A percentile compares a stretch with the other conserved stretches of the same genome.
Conservation (phyloP, 2,113 vertebrate genomes). For the Hyaena hyaena region DNA sequence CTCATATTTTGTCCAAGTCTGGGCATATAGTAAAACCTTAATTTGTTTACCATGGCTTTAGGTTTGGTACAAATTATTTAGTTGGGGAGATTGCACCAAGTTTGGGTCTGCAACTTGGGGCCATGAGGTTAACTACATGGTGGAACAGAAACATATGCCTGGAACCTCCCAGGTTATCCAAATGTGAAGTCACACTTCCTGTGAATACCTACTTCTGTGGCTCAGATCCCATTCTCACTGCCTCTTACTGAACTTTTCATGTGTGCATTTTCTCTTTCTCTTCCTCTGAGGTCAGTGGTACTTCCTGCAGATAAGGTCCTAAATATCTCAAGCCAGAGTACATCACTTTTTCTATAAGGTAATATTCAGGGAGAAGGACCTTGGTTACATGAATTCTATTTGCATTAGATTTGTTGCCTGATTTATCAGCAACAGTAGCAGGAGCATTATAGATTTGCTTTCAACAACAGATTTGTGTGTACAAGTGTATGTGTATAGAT, state of each 20-base stretch:
- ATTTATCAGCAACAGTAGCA: background rate
- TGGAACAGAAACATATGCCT: background rate
- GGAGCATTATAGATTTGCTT: background rate
- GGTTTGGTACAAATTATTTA: background rate
- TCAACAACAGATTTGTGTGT: background rate
- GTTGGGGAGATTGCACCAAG: background rate
- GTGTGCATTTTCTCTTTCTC: background rate
- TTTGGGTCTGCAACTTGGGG: background rate
- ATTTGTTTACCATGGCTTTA: slow-evolving; percentile 5
- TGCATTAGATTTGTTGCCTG: background rate
- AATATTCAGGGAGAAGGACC: background rate
- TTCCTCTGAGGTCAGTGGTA: background rate
- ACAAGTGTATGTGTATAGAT: background rate
- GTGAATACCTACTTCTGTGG: background rate
- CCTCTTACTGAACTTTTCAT: background rate
- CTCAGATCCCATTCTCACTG: background rate
- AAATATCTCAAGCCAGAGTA: background rate
- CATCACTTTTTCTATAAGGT: background rate
- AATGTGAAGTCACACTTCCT: background rate
- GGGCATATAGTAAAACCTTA: background rate
- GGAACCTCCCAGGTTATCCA: background rate
- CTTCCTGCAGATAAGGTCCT: slow-evolving; percentile 46
- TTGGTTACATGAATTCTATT: background rate
- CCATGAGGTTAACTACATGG: background rate
- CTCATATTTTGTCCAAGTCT: background rate